Conservation (phyloP, 2,113 vertebrate genomes). For the Sander vitreus region DNA sequence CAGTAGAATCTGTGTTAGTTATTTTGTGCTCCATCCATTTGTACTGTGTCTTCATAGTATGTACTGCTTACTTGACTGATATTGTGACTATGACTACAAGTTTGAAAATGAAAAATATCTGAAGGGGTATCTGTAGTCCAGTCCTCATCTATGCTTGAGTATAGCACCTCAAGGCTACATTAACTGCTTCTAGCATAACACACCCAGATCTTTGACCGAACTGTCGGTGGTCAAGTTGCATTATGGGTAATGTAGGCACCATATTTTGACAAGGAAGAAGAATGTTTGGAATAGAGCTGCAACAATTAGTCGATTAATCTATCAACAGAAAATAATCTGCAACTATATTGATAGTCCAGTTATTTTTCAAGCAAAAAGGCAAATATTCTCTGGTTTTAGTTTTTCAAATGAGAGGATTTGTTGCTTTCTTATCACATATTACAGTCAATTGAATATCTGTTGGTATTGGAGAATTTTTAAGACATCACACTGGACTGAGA, state of each 20-base stretch:
- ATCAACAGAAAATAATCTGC: not conserved
- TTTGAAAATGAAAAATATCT: not conserved
- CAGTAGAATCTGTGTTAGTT: not conserved
- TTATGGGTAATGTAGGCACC: not conserved
- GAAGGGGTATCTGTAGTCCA: not conserved
- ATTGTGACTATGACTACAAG: not conserved
- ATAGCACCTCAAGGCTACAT: not conserved
- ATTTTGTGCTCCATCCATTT: not conserved
- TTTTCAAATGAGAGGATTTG: not conserved
- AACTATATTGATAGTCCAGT: not conserved
- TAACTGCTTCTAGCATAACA: not conserved
- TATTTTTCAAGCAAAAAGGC: not conserved
- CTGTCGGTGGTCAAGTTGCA: not conserved
- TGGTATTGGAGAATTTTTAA: not conserved
- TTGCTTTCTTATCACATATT: not conserved
- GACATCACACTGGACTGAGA: not conserved
- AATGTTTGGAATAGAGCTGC: not conserved
- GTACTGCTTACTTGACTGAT: not conserved
- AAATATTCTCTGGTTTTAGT: not conserved
- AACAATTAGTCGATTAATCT: not conserved
- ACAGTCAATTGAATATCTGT: not conserved
- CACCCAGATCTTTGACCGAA: not conserved
- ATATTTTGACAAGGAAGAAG: not conserved
- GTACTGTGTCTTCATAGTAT: not conserved
- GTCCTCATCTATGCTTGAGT: not conserved